A percentile compares a stretch with the other conserved stretches of the same genome.
Evolutionary conservation across 1,140 invertebrate species (phyloP).

Genomic region (Trichonephila clavata): DNA sequence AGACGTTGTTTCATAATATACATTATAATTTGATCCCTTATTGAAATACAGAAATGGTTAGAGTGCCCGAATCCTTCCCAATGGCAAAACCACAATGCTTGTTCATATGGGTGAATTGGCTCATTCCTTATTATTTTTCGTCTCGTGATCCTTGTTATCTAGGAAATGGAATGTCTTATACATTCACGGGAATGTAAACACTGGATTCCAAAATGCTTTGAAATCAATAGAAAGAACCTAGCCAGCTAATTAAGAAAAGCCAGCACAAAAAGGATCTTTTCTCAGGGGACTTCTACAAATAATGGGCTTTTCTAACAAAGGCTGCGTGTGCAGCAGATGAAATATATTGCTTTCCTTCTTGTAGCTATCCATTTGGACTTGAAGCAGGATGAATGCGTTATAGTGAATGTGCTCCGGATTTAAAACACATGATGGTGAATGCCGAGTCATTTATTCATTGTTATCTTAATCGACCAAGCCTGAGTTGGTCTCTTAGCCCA

Average conservation of each 20-base stretch:
- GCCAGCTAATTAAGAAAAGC: conserved; percentile 53
- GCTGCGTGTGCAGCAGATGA: conserved; percentile 35
- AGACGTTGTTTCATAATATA: conserved; percentile 30
- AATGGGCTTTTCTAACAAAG: conserved; percentile 41
- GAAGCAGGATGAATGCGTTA: conserved; percentile 54
- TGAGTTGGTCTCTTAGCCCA: conserved; percentile 57
- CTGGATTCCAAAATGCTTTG: conserved; percentile 23
- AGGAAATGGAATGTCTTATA: not conserved
- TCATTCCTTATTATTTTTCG: conserved; percentile 32
- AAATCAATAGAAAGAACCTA: conserved; percentile 49
- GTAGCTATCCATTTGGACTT: conserved; percentile 48
- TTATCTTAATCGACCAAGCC: conserved; percentile 68
- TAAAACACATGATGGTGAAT: conserved; percentile 67
- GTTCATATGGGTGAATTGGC: not conserved
- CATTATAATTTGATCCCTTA: conserved; percentile 42
- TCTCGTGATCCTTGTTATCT: not conserved
- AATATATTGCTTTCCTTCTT: conserved; percentile 56
- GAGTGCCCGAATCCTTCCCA: not conserved
- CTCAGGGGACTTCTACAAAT: conserved; percentile 48
- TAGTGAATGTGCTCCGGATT: conserved; percentile 57
- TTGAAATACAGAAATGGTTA: not conserved
- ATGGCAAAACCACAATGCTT: not conserved
- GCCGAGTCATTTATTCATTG: conserved; percentile 72
- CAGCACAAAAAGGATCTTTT: conserved; percentile 50
- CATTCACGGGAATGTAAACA: conserved; percentile 31